A percentile compares a stretch with the other conserved stretches of the same genome.
phyloP scores from a whole-genome alignment of 37 sponge, comb jelly and placozoan species.

The Diacarnus erythraeanus region DNA sequence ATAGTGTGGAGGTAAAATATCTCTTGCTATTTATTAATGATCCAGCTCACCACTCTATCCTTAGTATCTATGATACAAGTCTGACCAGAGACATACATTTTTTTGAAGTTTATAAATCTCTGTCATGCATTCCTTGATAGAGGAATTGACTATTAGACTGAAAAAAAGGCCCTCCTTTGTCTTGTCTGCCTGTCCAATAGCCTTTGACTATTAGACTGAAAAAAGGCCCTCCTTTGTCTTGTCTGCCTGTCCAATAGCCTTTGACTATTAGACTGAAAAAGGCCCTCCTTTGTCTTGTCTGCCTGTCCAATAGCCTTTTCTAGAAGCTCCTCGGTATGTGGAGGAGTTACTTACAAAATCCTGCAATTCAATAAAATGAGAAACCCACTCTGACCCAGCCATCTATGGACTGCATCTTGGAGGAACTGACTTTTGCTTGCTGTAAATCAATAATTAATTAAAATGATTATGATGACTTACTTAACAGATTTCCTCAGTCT shows the following conservation, averaged over 20 bases:
- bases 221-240: conserved; percentile 14
- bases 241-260: conserved; percentile 45
- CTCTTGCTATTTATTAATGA: neutral
- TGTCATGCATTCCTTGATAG: conserved; percentile 69
- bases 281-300: conserved; percentile 4
- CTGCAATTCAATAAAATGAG: conserved; percentile 22
- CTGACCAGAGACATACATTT: conserved; percentile 82
- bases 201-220: conserved; percentile 89
- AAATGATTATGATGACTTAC: neutral
- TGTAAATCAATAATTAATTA: neutral
- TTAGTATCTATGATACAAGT: conserved; percentile 83
- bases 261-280: conserved; percentile 89
- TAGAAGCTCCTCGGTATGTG: conserved; percentile 53
- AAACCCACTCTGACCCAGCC: too few relatives aligned
- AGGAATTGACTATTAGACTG: conserved; percentile 85
- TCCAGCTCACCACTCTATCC: conserved; percentile 58
- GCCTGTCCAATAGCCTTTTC: conserved; percentile 34
- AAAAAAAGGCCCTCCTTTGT: conserved; percentile 83
- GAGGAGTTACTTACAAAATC: conserved; percentile 81
- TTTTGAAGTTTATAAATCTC: conserved; percentile 45
- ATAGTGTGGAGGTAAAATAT: too few relatives aligned
- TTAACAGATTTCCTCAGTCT: conserved; percentile 84
- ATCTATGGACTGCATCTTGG: conserved; percentile 71
- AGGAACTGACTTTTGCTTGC: conserved; percentile 48
- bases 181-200: conserved; percentile 26